Evolutionary conservation across 2,113 vertebrate genomes (phyloP), one percentile per base, ranked within the genome.

Genomic region (Otis tarda): DNA sequence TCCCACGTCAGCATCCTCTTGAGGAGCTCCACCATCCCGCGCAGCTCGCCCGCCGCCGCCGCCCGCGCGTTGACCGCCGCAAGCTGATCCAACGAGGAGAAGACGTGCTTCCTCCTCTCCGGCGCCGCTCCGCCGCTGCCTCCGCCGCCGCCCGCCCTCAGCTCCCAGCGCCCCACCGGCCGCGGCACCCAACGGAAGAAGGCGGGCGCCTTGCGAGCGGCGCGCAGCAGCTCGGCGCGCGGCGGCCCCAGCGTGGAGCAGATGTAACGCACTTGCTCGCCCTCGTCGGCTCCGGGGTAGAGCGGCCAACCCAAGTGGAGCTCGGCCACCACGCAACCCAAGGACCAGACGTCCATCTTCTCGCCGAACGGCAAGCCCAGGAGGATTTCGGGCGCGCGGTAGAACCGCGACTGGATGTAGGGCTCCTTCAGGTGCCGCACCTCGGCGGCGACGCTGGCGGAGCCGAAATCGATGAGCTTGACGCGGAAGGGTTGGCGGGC

Each of bases 381-480:
- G n/a, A 98, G 84, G 30, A 98, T 98, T 95, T 98, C 98, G 0
- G 98, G 98, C 4, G 98, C 97, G 64, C 98, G 90, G 86, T 98
- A 98, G 94, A 98, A 98, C 30, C 98, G 98, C 11, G 98, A 98
- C 74, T 98, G 98, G 90, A 98, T 98, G 77, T 98, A 98, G 0
- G 98, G 98, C 39, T 98, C 97, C 77, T 96, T 97, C 31, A 98
- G 60, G 0, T 93, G 97, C 53, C 96, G 94, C 31, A 98, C 97
- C 67, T 98, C 98, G 0, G 87, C 91, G 84, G 98, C 96, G n/a
- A 98, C 97, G 96, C 98, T 97, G 30, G 98, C 97, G 0, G 98
- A 98, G 67, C 98, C 98, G 0, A 98, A 98, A 81, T 98, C 98
- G 1, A 98, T 98, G 12, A 98, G 96, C 86, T 98, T 98, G 71